A percentile compares a stretch with the other conserved stretches of the same genome.
Conservation (phyloP, 1,140 invertebrate species). For the Drosophila pandora region DNA sequence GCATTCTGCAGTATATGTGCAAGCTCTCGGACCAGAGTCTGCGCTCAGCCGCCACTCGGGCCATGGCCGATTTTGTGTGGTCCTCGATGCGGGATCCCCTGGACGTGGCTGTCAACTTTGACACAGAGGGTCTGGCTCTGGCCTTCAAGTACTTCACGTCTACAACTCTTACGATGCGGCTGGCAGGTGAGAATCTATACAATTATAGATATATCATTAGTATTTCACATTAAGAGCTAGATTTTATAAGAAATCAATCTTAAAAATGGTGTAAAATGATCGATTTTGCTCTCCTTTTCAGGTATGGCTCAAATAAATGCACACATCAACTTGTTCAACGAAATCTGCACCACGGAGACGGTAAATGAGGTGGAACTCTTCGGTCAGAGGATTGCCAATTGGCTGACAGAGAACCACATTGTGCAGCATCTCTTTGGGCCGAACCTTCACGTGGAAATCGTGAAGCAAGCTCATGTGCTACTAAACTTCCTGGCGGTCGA, state of each 20-base stretch:
- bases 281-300: conserved; percentile 12
- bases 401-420: conserved; percentile 95
- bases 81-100: conserved; percentile 95
- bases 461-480: conserved; percentile 97
- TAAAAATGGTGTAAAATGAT: background rate
- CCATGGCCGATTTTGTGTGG: conserved; percentile 98
- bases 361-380: conserved; percentile 92
- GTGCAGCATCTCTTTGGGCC: conserved; percentile 98
- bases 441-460: conserved; percentile 96
- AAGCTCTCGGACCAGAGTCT: conserved; percentile 95
- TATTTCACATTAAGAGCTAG: background rate
- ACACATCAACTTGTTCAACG: conserved; percentile 95
- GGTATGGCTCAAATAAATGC: conserved; percentile 97
- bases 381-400: conserved; percentile 92
- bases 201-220: background rate
- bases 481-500: conserved; percentile 96
- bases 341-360: conserved; percentile 93
- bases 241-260: background rate
- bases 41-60: conserved; percentile 92
- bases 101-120: conserved; percentile 93
- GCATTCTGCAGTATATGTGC: conserved; percentile 96
- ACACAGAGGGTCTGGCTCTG: conserved; percentile 94
- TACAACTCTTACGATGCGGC: conserved; percentile 95
- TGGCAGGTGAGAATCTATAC: conserved; percentile 86
- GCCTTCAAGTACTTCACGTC: conserved; percentile 98